Base-by-base conservation (phyloP, 2,888 invertebrate genomes). In the Horisme vitalbata region DNA sequence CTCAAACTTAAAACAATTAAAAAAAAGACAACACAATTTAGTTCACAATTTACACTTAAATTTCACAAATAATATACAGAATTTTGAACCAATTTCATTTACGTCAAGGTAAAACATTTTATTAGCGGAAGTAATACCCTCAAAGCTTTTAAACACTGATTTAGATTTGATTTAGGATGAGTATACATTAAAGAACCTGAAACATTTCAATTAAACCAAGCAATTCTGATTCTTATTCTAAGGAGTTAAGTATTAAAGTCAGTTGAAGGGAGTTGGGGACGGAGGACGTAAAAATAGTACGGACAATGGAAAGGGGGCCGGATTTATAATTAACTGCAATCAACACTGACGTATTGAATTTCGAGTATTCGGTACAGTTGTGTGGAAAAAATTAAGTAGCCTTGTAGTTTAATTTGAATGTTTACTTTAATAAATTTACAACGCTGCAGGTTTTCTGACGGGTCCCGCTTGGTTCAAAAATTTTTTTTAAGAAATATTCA, bases 251-350 rank as follows among this genome's bases (percentile, higher is more conserved):
- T 55, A 34, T 33, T 37, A 53, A 45, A 57, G 45, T 30, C 12
- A 13, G 8, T 9, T 45, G 35, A 4, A 27, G 34, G 14, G 1
- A 7, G 11, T 14, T 8, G 13, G n/a, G 33, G 32, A 45, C 56
- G 61, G 26, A 37, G 48, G 55, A 61, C 50, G 54, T 73, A 67
- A 75, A 83, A 84, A 85, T 85, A 87, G 80, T 71, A 60, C 52
- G 63, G 74, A 84, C 87, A 83, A 87, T 84, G 72, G 76, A 78
- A 83, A 84, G 84, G 45, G 85, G 84, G 84, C n/a, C 81, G 83
- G 71, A 80, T 86, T 84, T 88, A 89, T 88, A 89, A 89, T 89
- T 88, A 88, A 88, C 88, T 88, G 88, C 86, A 87, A 89, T 89
- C 88, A 88, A 87, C 86, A 83, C 87, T 85, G 83, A 83, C 83